phyloP scores from a whole-genome alignment of 2,113 vertebrate species.

The Eulacestoma nigropectus region DNA sequence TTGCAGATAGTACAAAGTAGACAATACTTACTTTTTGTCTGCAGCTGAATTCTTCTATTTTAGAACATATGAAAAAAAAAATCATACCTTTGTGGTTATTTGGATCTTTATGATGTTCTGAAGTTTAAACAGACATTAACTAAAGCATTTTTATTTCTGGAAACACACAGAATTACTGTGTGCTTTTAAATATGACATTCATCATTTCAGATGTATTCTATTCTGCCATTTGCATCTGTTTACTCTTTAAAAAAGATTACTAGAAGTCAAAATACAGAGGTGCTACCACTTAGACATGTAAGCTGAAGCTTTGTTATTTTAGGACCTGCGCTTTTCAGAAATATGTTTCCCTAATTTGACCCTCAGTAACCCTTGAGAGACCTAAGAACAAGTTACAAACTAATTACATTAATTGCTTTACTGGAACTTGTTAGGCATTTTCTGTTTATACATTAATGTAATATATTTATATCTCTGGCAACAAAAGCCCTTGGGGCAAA shows the following conservation, averaged over 20 bases:
- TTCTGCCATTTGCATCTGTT: neutral
- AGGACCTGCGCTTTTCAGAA: slow-evolving; percentile 5
- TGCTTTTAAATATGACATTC: neutral
- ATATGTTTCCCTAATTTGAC: slow-evolving; percentile 11
- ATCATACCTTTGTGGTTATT: neutral
- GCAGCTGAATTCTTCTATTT: neutral
- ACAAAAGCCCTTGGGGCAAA: slow-evolving; percentile 48
- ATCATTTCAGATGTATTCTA: neutral
- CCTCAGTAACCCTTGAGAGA: slow-evolving; percentile 27
- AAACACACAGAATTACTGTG: neutral
- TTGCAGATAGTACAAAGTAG: neutral
- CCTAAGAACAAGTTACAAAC: slow-evolving; percentile 26
- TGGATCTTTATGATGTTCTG: neutral
- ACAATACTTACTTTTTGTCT: neutral
- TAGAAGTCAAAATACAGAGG: neutral
- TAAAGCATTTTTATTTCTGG: neutral
- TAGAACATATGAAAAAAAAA: neutral
- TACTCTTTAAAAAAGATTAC: neutral
- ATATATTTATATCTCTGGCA: slow-evolving; percentile 48
- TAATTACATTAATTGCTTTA: slow-evolving; percentile 35
- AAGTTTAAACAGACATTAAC: neutral
- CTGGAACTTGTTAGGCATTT: slow-evolving; percentile 42
- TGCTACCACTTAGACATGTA: neutral
- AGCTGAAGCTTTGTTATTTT: neutral
- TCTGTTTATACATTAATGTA: slow-evolving; percentile 65